phyloP scores from a whole-genome alignment of 2,113 vertebrate species.

The Oreochromis aureus region DNA sequence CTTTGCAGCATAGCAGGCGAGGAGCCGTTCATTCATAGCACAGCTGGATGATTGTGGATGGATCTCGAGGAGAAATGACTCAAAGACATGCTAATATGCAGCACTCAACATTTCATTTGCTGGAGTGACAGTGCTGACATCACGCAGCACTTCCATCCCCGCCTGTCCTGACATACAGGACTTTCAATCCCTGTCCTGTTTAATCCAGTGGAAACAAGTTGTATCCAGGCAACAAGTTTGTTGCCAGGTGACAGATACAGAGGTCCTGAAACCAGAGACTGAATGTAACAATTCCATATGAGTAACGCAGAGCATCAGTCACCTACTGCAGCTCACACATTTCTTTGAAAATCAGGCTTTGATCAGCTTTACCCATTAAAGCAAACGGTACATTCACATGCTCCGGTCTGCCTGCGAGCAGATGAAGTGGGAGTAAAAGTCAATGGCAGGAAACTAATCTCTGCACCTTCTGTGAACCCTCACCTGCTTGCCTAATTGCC shows the following conservation, averaged over 20 bases:
- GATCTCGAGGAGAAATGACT: not conserved
- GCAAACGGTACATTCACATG: not conserved
- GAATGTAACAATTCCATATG: conserved; percentile 28
- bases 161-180: conserved; percentile 11
- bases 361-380: not conserved
- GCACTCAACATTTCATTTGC: not conserved
- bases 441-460: not conserved
- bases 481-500: conserved; percentile 22
- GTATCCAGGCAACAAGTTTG: conserved; percentile 74
- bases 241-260: conserved; percentile 75
- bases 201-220: conserved; percentile 56
- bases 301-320: conserved; percentile 42
- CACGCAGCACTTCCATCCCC: not conserved
- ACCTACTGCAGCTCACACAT: conserved; percentile 2
- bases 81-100: not conserved
- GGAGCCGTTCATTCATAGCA: not conserved
- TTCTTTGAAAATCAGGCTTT: conserved; percentile 13
- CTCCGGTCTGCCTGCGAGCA: not conserved
- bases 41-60: not conserved
- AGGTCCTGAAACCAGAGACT: conserved; percentile 59
- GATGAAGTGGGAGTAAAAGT: not conserved
- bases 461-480: not conserved
- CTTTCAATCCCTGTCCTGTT: conserved; percentile 30
- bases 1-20: not conserved
- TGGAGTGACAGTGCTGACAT: not conserved